Percentiles rank a stretch among this genome's conserved stretches.
Conservation (phyloP, 2,113 vertebrate genomes). For the Carassius carassius region DNA sequence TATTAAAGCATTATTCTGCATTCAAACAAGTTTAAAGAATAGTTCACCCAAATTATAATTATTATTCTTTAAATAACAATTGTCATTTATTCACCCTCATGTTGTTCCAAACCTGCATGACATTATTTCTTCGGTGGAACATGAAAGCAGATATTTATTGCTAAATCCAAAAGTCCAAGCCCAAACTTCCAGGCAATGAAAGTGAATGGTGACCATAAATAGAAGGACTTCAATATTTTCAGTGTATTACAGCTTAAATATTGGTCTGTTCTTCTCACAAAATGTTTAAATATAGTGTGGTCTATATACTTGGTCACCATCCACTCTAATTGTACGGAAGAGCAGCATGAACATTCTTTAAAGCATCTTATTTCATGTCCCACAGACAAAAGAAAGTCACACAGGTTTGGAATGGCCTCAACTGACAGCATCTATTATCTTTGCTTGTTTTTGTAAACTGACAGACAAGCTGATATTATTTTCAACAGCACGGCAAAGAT, state of each 20-base stretch:
- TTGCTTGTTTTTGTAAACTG: not conserved
- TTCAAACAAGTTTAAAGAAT: not conserved
- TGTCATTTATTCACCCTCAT: conserved; percentile 7
- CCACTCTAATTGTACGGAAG: not conserved
- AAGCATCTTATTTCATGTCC: not conserved
- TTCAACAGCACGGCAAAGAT: not conserved
- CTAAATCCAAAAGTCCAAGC: not conserved
- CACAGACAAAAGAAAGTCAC: not conserved
- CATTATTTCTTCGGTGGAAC: not conserved
- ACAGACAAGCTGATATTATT: not conserved
- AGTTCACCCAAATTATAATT: not conserved
- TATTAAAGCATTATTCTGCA: not conserved
- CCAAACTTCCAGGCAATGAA: not conserved
- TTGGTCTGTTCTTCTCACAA: not conserved
- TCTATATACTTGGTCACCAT: too few species aligned
- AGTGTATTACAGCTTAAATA: not conserved
- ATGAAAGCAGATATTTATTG: not conserved
- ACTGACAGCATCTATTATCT: not conserved
- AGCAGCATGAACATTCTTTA: conserved; percentile 3
- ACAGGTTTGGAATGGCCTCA: not conserved
- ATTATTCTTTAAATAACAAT: not conserved
- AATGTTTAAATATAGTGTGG: not conserved
- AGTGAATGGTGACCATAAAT: not conserved
- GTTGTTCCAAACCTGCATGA: not conserved
- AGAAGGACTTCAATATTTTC: not conserved